Evolutionary conservation across 2,113 vertebrate genomes (phyloP).

Genomic region (Onychorhynchus coronatus): DNA sequence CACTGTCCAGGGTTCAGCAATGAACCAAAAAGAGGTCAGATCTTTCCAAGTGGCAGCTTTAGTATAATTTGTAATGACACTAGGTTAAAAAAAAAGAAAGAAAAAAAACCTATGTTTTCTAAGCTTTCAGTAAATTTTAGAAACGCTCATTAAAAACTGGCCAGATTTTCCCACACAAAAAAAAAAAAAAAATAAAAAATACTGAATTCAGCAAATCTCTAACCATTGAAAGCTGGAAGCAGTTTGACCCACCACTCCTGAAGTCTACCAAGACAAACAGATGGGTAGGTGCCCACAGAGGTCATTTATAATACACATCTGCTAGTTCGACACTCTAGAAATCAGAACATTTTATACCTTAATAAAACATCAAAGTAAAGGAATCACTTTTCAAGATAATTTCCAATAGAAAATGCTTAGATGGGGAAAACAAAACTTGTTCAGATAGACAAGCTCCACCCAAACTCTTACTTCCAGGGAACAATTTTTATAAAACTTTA

Average conservation of each 20-base stretch:
- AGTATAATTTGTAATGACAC: not conserved
- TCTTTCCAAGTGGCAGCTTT: not conserved
- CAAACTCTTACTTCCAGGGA: not conserved
- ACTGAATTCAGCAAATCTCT: not conserved
- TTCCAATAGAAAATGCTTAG: not conserved
- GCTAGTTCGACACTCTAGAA: not conserved
- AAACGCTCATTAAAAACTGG: not conserved
- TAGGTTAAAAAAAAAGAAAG: not conserved
- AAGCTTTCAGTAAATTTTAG: not conserved
- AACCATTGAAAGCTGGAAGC: not conserved
- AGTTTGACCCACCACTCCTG: not conserved
- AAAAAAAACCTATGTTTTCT: not conserved
- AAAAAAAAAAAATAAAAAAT: not conserved
- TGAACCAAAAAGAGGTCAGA: not conserved
- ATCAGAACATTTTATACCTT: not conserved
- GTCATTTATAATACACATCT: not conserved
- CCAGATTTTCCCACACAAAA: not conserved
- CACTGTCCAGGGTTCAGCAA: not conserved
- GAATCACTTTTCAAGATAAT: not conserved
- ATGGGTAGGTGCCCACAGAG: not conserved
- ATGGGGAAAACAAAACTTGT: not conserved
- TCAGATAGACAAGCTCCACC: not conserved
- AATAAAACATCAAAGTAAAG: conserved; percentile 6
- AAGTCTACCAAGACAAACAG: conserved; percentile 13
- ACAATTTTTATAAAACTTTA: not conserved